Base-by-base conservation (phyloP, 35 echinoderm and acorn worm genomes). In the Ophioderma brevispina region DNA sequence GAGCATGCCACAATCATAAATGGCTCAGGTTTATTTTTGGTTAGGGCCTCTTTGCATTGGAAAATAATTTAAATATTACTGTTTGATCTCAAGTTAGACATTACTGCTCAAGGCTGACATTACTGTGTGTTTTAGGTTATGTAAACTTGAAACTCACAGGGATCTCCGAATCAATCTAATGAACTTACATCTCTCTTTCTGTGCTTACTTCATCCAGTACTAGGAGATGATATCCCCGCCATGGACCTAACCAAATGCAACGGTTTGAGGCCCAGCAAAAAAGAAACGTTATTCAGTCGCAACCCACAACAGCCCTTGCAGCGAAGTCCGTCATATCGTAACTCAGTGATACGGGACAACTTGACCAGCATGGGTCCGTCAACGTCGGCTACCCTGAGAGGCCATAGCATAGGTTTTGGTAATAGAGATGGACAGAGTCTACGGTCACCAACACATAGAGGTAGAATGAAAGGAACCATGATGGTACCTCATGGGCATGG, bases 331-430 rank as follows among this genome's bases (percentile, higher is more conserved):
- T 76, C 83, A 17, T 42, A 40, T 76, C 81, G 80, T 19, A 75
- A 63, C 34, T 32, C 63, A 50, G 64, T 77, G 39, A 59, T 46
- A 70, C 23, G 39, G 6, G 76, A 75, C 19, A 77, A 37, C 1
- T 42, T 91, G 21, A 76, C 90, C 46, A 85, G 49, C 40, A 90
- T 81, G 21, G 80, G 59, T 3, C 39, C 38, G 35, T 40, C 79
- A 21, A 82, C 25, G 35, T 75, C 90, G 43, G 90, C 78, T 38
- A 76, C 90, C 10, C 82, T 91, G 18, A 17, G 82, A 49, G 90
- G 90, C 1, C 90, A 91, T 36, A 91, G 90, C 34, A 86, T 91
- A 0, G 90, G 90, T 1, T 91, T 86, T 38, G 82, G 90, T 1
- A 86, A 59, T 37, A 75, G 82, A 35, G 90, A 91, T 23, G 25